Base-by-base conservation (phyloP, 2,888 invertebrate species). In the Nowickia ferox region DNA sequence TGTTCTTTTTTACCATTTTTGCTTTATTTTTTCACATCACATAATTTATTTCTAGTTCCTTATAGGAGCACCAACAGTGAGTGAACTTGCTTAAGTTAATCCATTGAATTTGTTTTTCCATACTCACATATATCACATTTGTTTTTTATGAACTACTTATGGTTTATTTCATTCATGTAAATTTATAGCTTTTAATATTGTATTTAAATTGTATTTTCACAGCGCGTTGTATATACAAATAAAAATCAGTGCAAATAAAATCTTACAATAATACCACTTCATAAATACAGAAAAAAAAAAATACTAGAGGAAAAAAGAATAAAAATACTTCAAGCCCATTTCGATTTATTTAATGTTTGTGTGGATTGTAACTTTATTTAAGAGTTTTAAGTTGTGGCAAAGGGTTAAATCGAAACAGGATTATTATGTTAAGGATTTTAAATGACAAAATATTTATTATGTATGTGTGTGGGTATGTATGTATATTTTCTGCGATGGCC, bases 111-210 rank as follows among this genome's bases (percentile, higher is more conserved):
- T 1, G 10, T 63, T 15, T 51, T 48, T 40, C 11, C 19, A 3
- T 61, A 30, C 30, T 3, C 4, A 4, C 30, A 30, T 30, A 30
- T 30, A 19, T 42, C 40, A 30, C 40, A 19, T 61, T 66, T 61
- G 22, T 22, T 22, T 69, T 71, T 44, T 46, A 55, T 63, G 11
- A 68, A 75, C 66, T 75, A 82, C 75, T 82, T 75, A 69, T 82
- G 81, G 81, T 82, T 82, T 53, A 75, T 71, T 77, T 77, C 42
- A 71, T 57, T 71, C 51, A 83, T 83, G 48, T 55, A 71, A 63
- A 71, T 83, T 65, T 71, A 71, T 71, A 30, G 17, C 63, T 51
- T 44, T 76, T 30, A 65, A 65, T 69, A 63, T 68, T 44, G 48
- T 51, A 69, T 63, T 69, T 22, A 63, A 65, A 77, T 77, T 77